Conservation (phyloP, 2,888 invertebrate species). For the Coecobrya sp. region DNA sequence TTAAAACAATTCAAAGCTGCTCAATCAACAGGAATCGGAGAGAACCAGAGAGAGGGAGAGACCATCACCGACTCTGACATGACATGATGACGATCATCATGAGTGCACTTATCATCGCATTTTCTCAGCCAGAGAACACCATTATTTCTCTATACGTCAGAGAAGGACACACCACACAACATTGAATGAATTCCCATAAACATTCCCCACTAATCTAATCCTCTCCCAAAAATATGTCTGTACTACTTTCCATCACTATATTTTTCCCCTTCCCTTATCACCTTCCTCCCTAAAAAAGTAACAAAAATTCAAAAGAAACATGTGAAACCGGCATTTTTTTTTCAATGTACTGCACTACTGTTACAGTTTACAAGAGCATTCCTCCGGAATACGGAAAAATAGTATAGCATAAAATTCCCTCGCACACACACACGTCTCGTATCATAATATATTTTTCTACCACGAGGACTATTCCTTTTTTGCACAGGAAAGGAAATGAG, state of each 20-base stretch:
- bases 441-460: slow-evolving; percentile 3
- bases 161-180: not conserved
- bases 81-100: too few relatives aligned
- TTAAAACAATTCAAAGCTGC: too few relatives aligned
- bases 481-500: slow-evolving; percentile 14
- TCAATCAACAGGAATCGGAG: too few relatives aligned
- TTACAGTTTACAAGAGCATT: not conserved
- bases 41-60: too few relatives aligned
- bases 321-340: not conserved
- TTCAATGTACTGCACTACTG: not conserved
- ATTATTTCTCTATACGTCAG: too few relatives aligned
- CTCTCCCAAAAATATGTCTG: not conserved
- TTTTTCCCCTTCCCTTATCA: not conserved
- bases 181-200: not conserved
- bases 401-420: not conserved
- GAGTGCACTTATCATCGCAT: too few relatives aligned
- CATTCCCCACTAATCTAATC: not conserved
- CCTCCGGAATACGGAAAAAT: not conserved
- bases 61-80: too few relatives aligned
- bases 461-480: not conserved
- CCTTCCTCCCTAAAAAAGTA: not conserved
- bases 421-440: not conserved
- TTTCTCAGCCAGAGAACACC: too few relatives aligned
- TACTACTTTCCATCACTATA: not conserved
- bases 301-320: not conserved